Evolutionary conservation across 1,140 invertebrate genomes (phyloP), one percentile per base, ranked within the genome.

Genomic region (Apis dorsata): DNA sequence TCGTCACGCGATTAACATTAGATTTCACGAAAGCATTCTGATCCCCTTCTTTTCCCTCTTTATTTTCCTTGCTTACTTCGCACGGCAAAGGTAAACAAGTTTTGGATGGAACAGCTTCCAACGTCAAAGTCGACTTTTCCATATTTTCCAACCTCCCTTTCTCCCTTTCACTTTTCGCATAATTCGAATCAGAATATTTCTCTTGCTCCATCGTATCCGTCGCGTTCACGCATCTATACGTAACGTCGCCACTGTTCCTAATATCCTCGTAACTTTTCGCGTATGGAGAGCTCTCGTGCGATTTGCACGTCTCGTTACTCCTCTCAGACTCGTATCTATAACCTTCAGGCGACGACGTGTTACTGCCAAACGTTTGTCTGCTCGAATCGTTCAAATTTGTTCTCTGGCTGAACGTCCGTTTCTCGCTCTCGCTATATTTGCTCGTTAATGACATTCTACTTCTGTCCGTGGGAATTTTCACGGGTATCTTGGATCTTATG

Each of bases 401-500:
- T 2, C 9, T 9, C 0, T 21, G 55, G 10, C 19, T 10, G 17
- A 19, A 17, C 0, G 8, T 2, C n/a, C 10, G 19, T 59, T 12
- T 11, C 1, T 21, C 44, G 0, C 11, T 51, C 24, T 34, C 49
- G 13, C 13, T 21, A 0, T 5, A 53, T 19, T 49, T 60, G 7
- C 5, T 21, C 34, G 21, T 17, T 1, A 49, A 49, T 13, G 59
- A 62, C 44, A 24, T 9, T 7, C 12, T 55, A 13, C 8, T 72
- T 8, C 15, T 74, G 12, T 59, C n/a, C 13, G 5, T 55, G 4
- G 69, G 49, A 1, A 86, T 70, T n/a, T 77, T 80, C n/a, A 79
- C 53, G 1, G 81, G 76, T 63, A 86, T 85, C 51, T 15, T 81
- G 12, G 82, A 85, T 44, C 34, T 57, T 15, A 17, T 66, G 12